phyloP scores from a whole-genome alignment of 1,140 invertebrate species.

The Centruroides vittatus region DNA sequence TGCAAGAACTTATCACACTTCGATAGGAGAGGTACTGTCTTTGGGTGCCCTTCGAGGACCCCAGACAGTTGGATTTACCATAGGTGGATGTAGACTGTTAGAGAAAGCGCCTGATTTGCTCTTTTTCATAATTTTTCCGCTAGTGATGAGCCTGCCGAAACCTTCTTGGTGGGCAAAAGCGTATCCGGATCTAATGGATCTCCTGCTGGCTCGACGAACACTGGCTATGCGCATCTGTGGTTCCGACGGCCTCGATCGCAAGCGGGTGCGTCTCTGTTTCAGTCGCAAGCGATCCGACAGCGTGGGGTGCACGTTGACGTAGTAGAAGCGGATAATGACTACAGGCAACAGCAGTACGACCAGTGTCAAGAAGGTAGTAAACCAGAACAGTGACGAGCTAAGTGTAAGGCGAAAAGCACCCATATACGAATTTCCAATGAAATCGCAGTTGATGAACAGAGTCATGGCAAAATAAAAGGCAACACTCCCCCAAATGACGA shows the following conservation, averaged over 20 bases:
- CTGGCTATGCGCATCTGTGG: constrained; percentile 60
- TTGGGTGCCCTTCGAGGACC: no score
- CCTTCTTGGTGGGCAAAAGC: constrained; percentile 96
- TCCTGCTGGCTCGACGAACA: constrained; percentile 64
- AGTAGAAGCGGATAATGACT: constrained; percentile 84
- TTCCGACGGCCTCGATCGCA: constrained; percentile 49
- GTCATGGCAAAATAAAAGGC: constrained; percentile 78
- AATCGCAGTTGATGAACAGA: constrained; percentile 35
- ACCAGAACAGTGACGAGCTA: constrained; percentile 51
- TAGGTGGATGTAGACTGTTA: constrained; percentile 11
- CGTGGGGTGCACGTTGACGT: constrained; percentile 72
- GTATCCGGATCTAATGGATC: constrained; percentile 92
- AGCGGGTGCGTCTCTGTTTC: constrained; percentile 47
- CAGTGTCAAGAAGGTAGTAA: constrained; percentile 74
- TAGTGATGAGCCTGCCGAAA: constrained; percentile 93
- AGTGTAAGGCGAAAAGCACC: constrained; percentile 23
- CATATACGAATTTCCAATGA: constrained; percentile 25
- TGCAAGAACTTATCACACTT: no score
- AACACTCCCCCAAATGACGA: constrained; percentile 94
- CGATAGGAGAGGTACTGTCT: no score
- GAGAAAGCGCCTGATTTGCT: constrained; percentile 9
- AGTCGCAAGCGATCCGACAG: constrained; percentile 79
- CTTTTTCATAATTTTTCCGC: constrained; percentile 81
- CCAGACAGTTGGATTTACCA: neutral
- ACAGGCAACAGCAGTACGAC: constrained; percentile 78